Conservation (phyloP, 2,888 invertebrate species). For the Belgica antarctica region DNA sequence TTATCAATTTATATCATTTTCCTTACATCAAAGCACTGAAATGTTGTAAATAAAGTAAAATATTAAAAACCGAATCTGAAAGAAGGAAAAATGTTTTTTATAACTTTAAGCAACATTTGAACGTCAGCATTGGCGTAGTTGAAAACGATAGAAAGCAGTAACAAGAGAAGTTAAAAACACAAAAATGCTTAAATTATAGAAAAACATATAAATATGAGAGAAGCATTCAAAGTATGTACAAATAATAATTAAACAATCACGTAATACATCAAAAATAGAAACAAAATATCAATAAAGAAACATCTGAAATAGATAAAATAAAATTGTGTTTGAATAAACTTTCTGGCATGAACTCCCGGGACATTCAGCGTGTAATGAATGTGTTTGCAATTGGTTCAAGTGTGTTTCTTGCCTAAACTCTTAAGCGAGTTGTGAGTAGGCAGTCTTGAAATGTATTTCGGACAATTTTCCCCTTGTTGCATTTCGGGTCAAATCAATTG, state of each 20-base stretch:
- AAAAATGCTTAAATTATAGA: slow-evolving; percentile 4
- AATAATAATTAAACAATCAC: slow-evolving; percentile 27
- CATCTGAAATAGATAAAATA: slow-evolving; percentile 16
- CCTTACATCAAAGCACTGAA: slow-evolving; percentile 26
- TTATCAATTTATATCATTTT: slow-evolving; percentile 2
- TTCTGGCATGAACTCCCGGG: too few relatives aligned
- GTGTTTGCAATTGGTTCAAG: too few relatives aligned
- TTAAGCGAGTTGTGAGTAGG: too few relatives aligned
- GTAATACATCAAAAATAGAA: slow-evolving; percentile 15
- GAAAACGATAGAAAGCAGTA: not conserved
- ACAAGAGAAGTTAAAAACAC: not conserved
- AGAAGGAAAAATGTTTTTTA: not conserved
- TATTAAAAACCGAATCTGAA: not conserved
- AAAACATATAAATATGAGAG: not conserved
- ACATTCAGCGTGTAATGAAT: too few relatives aligned
- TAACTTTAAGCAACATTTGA: not conserved
- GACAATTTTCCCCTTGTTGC: too few relatives aligned
- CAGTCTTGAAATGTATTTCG: too few relatives aligned
- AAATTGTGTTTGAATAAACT: too few relatives aligned
- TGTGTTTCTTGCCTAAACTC: too few relatives aligned
- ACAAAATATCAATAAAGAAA: slow-evolving; percentile 27
- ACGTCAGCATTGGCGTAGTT: slow-evolving; percentile 1
- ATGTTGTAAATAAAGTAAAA: slow-evolving; percentile 7
- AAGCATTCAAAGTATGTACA: slow-evolving; percentile 29
- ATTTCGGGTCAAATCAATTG: too few relatives aligned